Evolutionary conservation across 1,140 invertebrate genomes (phyloP), one percentile per base, ranked within the genome.

Genomic region (Tribolium madens): DNA sequence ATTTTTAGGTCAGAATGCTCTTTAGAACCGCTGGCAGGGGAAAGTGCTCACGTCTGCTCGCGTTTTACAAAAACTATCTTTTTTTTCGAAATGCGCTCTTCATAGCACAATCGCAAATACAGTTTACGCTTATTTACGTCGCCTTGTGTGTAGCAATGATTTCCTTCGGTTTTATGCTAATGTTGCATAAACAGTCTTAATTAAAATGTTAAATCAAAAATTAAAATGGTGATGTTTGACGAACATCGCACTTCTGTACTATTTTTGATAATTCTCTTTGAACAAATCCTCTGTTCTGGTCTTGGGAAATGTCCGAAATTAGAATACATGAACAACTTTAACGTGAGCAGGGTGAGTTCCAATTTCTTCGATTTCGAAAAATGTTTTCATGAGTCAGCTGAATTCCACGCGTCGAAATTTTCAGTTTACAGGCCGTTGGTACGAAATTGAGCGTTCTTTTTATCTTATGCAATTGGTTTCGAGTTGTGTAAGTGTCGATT

Each of bases 391-490:
- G 15, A 79, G 72, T 33, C 21, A 64, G 33, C 60, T 77, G 21
- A 70, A 72, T 17, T 72, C n/a, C n/a, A n/a, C n/a, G n/a, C n/a
- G n/a, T n/a, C 3, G 3, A 12, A 46, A 10, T n/a, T 68, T 52
- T 15, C 81, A 93, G 92, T 91, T 93, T 83, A 84, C 88, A 73
- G 92, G 92, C 15, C 88, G 89, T 57, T 93, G 92, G 92, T 92
- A 89, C 82, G 92, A 93, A 86, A 89, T 93, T 17, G 92, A 93
- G 82, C 86, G 91, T 53, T 91, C 91, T 0, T 93, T 93, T 84
- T 92, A 92, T 80, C 81, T 93, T 42, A 88, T 91, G 76, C 91
- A 93, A 85, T 85, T 93, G n/a, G 84, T 89, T 2, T 86, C 89
- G 6, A 91, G 89, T 76, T 93, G 92, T 83, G 91, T 90, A 0